These are phyloP conservation scores for Tetragonula carbonaria DNA, from an alignment of 2,888 invertebrate species.

Conservation along the genomic window DNA sequence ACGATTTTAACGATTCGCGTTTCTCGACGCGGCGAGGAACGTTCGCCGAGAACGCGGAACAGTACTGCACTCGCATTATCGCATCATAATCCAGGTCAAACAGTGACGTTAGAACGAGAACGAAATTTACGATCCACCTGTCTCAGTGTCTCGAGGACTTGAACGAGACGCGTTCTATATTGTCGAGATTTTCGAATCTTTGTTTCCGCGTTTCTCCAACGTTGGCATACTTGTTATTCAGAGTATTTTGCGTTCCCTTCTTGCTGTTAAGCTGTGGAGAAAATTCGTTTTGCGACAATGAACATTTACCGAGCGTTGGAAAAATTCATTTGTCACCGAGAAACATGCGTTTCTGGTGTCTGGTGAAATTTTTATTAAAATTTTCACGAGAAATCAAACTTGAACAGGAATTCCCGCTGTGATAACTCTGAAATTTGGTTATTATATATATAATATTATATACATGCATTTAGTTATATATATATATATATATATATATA, in stretches of 20 bases:
- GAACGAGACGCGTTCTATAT: background rate
- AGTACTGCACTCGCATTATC: background rate
- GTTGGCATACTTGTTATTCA: too few relatives aligned
- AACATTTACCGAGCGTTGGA: background rate
- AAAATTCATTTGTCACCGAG: background rate
- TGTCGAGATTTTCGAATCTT: background rate
- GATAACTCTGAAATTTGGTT: too few relatives aligned
- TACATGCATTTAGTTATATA: too few relatives aligned
- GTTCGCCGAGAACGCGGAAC: too few relatives aligned
- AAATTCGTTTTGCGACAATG: background rate
- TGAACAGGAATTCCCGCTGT: too few relatives aligned
- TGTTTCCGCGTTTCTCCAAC: too few relatives aligned
- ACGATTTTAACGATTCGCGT: conserved; percentile 5
- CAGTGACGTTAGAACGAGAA: conserved; percentile 43
- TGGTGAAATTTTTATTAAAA: too few relatives aligned
- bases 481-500: too few relatives aligned
- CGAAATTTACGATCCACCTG: conserved; percentile 66
- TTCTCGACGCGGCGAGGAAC: background rate
- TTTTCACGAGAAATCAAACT: too few relatives aligned
- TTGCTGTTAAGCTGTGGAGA: background rate
- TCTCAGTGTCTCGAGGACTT: conserved; percentile 19
- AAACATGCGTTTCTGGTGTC: too few relatives aligned
- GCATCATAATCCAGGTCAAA: conserved; percentile 39
- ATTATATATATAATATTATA: too few relatives aligned
- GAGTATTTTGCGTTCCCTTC: background rate